A percentile compares a stretch with the other conserved stretches of the same genome.
Evolutionary conservation across 2,797 vertebrate species (phyloP).

Genomic region (Buceros bicornis): DNA sequence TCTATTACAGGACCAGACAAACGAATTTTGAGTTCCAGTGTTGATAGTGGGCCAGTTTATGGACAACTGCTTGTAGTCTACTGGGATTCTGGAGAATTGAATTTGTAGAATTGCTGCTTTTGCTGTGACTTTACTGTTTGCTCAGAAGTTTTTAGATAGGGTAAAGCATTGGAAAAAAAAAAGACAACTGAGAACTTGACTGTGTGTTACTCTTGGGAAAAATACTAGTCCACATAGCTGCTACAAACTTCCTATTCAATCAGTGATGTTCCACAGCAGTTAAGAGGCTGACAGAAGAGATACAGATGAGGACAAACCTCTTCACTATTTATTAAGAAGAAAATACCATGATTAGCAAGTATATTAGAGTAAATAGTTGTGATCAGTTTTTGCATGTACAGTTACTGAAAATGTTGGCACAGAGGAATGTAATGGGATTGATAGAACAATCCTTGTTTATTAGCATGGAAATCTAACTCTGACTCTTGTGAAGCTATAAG

Average conservation of each 20-base stretch:
- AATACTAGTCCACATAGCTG: not conserved
- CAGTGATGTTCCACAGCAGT: not conserved
- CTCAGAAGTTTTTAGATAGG: not conserved
- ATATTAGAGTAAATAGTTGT: not conserved
- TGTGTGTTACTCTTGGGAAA: not conserved
- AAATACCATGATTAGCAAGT: not conserved
- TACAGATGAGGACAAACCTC: not conserved
- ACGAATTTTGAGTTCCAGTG: not conserved
- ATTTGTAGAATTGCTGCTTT: not conserved
- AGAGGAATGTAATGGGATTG: not conserved
- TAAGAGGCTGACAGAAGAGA: not conserved
- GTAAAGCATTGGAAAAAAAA: not conserved
- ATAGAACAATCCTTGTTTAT: not conserved
- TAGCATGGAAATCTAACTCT: not conserved
- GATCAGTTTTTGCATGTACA: not conserved
- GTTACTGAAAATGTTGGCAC: not conserved
- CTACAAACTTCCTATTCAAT: not conserved
- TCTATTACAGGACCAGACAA: not conserved
- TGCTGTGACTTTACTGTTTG: not conserved
- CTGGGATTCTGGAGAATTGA: not conserved
- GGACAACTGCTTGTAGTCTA: not conserved
- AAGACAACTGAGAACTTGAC: not conserved
- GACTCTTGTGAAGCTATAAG: not conserved
- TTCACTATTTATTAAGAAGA: not conserved
- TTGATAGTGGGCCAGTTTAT: not conserved